phyloP scores from a whole-genome alignment of 2,113 vertebrate species.

The Buteo buteo region DNA sequence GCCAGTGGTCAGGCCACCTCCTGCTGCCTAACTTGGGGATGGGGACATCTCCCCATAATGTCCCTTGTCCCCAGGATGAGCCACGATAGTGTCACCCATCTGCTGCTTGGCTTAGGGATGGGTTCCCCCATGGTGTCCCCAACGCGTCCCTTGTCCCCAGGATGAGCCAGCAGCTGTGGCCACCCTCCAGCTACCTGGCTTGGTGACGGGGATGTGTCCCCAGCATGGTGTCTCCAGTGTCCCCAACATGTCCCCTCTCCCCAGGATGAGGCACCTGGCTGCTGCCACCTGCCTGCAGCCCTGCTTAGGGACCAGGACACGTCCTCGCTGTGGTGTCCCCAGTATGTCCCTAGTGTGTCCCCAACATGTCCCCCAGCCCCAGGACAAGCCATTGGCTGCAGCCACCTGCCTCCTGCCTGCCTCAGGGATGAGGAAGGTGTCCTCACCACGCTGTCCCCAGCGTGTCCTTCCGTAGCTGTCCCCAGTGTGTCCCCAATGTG shows the following conservation, averaged over 20 bases:
- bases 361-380: too few relatives aligned
- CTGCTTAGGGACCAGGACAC: neutral
- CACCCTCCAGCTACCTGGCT: neutral
- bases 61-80: neutral
- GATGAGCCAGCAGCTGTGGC: neutral
- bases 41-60: neutral
- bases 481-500: neutral
- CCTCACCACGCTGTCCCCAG: neutral
- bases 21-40: neutral
- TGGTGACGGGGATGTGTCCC: neutral
- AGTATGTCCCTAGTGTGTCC: fast-evolving
- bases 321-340: neutral
- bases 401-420: too few relatives aligned
- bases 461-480: neutral
- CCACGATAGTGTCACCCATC: neutral
- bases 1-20: neutral
- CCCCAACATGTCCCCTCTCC: neutral
- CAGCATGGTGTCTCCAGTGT: neutral
- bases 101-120: neutral
- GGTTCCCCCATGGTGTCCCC: neutral
- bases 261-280: neutral
- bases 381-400: neutral
- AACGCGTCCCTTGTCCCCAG: neutral
- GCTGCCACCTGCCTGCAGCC: neutral
- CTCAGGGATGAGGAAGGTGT: neutral